phyloP scores from a whole-genome alignment of 2,797 vertebrate genomes.

The Peromyscus attwateri region DNA sequence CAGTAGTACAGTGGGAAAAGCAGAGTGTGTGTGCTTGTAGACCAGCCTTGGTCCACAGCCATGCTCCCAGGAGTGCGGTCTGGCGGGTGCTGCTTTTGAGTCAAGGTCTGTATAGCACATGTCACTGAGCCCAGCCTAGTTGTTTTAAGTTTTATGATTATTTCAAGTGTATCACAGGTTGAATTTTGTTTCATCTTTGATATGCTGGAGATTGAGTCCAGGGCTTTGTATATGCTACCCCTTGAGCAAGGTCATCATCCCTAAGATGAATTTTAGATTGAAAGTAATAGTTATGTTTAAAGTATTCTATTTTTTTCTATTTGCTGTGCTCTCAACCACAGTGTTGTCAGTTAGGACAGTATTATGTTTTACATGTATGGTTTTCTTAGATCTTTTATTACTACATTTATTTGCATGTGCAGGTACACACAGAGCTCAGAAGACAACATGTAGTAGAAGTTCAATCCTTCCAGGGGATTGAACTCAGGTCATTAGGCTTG shows the following conservation, averaged over 20 bases:
- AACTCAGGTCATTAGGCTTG: not conserved
- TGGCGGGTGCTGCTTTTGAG: not conserved
- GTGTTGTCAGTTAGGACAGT: not conserved
- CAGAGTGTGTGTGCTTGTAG: not conserved
- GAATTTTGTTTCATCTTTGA: not conserved
- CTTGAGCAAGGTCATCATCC: not conserved
- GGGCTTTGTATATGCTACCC: not conserved
- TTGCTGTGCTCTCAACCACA: not conserved
- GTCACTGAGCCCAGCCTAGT: not conserved
- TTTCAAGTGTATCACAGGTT: not conserved
- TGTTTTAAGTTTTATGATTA: not conserved
- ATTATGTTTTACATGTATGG: not conserved
- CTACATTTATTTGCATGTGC: not conserved
- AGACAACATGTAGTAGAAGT: not conserved
- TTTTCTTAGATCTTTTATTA: not conserved
- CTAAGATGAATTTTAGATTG: not conserved
- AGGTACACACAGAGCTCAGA: not conserved
- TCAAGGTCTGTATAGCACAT: not conserved
- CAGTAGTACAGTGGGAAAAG: not conserved
- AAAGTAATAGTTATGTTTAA: slow-evolving; percentile 3
- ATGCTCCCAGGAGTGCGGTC: not conserved
- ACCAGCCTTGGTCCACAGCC: not conserved
- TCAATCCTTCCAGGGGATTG: not conserved
- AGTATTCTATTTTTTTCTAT: not conserved
- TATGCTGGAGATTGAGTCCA: not conserved